Conservation (phyloP, 2,113 vertebrate species). For the Rhabdornis inornatus region DNA sequence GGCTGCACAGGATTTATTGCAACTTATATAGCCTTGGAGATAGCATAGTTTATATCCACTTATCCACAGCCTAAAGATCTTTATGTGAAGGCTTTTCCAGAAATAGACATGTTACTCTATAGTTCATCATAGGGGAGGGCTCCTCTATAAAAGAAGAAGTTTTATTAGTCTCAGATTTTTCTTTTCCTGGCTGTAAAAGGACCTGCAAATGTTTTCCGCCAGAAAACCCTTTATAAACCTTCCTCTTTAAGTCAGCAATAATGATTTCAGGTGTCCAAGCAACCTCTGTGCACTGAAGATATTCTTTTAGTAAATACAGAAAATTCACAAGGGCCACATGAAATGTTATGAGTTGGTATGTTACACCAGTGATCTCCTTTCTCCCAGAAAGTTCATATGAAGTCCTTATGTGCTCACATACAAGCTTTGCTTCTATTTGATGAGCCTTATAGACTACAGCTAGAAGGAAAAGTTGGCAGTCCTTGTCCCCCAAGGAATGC, state of each 20-base stretch:
- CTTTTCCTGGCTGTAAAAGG: neutral
- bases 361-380: neutral
- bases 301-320: neutral
- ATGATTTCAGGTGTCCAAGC: neutral
- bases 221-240: neutral
- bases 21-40: neutral
- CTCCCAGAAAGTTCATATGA: neutral
- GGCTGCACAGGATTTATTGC: neutral
- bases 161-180: neutral
- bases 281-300: neutral
- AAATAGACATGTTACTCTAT: neutral
- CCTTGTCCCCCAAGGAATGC: neutral
- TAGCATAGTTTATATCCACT: neutral
- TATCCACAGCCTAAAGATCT: neutral
- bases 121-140: neutral
- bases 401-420: neutral
- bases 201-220: neutral
- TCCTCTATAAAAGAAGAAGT: neutral
- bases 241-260: neutral
- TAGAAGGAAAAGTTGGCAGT: neutral
- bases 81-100: neutral
- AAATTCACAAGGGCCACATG: neutral
- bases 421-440: neutral
- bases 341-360: neutral
- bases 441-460: neutral